Evolutionary conservation across 2,113 vertebrate species (phyloP).

Genomic region (Hymenochirus boettgeri): DNA sequence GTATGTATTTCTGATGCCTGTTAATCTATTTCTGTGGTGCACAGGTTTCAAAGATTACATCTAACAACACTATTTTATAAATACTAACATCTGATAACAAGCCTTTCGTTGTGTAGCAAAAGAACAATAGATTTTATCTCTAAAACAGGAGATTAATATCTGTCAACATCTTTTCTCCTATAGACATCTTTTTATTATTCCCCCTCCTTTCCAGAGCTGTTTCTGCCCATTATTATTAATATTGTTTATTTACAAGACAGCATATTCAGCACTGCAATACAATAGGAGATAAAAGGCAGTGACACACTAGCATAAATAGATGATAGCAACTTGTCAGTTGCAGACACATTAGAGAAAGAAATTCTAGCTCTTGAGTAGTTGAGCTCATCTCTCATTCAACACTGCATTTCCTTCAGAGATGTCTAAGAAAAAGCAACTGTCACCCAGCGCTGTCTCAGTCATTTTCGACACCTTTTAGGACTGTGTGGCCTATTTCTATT

Average conservation of each 20-base stretch:
- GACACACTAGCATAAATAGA: conserved; percentile 20
- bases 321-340: conserved; percentile 24
- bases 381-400: background rate
- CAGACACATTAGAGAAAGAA: conserved; percentile 19
- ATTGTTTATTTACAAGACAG: conserved; percentile 23
- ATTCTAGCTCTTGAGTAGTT: background rate
- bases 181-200: background rate
- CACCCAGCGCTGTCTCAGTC: background rate
- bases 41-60: background rate
- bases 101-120: background rate
- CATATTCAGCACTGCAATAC: conserved; percentile 2
- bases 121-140: conserved; percentile 12
- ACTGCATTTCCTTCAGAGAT: background rate
- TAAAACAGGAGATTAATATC: conserved; percentile 20
- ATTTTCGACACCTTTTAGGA: background rate
- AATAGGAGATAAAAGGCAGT: conserved; percentile 23
- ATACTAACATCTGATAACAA: conserved; percentile 4
- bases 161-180: conserved; percentile 23
- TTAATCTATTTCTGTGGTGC: background rate
- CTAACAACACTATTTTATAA: background rate
- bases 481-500: background rate
- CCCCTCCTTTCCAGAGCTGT: background rate
- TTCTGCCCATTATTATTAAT: conserved; percentile 24
- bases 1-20: no score
- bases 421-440: conserved; percentile 1